These are phyloP conservation scores for Siphonodentalium dalli DNA, from an alignment of 2,888 invertebrate genomes.

Conservation along the genomic window DNA sequence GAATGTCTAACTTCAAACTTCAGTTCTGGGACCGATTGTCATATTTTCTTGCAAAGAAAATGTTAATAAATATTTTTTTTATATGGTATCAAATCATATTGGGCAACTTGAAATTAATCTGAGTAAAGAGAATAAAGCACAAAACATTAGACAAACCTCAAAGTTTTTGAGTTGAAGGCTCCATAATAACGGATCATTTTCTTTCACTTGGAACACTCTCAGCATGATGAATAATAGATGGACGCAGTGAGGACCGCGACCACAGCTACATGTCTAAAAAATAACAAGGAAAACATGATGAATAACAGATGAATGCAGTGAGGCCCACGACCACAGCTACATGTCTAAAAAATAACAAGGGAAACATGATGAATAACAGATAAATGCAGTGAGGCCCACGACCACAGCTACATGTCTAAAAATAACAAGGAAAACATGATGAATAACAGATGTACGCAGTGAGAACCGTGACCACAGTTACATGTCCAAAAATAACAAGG, in stretches of 20 bases:
- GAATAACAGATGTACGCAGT: background rate
- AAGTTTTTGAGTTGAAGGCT: conserved; percentile 66
- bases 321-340: conserved; percentile 65
- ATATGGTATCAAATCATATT: too few species aligned
- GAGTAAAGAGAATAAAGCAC: too few species aligned
- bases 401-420: conserved; percentile 66
- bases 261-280: conserved; percentile 66
- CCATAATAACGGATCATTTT: conserved; percentile 63
- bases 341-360: conserved; percentile 64
- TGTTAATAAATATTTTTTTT: too few species aligned
- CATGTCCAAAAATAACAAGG: background rate
- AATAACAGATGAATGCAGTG: conserved; percentile 67
- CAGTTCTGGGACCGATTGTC: too few species aligned
- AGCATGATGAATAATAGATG: conserved; percentile 68
- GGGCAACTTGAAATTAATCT: too few species aligned
- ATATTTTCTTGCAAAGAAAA: too few species aligned
- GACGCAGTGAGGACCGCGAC: conserved; percentile 65
- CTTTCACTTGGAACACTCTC: conserved; percentile 65
- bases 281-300: conserved; percentile 66
- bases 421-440: conserved; percentile 14
- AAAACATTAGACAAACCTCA: conserved; percentile 65
- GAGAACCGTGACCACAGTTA: background rate
- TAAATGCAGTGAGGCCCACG: conserved; percentile 66
- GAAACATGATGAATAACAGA: conserved; percentile 67
- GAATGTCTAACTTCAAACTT: too few species aligned